Conservation (phyloP, 2,888 invertebrate species). For the Antheraea assamensis region DNA sequence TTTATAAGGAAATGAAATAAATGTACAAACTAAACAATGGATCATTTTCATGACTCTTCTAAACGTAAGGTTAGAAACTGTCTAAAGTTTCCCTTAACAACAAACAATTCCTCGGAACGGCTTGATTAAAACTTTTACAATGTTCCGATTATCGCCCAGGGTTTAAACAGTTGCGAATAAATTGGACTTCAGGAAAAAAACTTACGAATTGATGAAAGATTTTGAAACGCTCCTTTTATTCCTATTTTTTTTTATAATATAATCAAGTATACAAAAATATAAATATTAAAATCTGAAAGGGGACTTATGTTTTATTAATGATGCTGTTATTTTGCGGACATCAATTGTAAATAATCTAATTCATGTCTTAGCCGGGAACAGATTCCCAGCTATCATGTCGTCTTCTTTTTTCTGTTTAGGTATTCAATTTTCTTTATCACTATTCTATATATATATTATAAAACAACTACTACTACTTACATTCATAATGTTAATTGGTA, state of each 20-base stretch:
- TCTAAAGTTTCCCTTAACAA: not conserved
- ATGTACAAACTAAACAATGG: not conserved
- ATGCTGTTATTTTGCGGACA: too few species aligned
- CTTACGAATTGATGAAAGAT: not conserved
- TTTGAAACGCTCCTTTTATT: not conserved
- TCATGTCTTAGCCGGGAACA: too few species aligned
- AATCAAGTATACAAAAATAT: not conserved
- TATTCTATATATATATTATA: too few species aligned
- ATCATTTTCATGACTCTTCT: not conserved
- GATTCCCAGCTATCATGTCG: too few species aligned
- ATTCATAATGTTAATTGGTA: too few species aligned
- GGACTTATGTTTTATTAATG: too few species aligned
- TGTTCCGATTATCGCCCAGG: not conserved
- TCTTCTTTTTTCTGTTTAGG: too few species aligned
- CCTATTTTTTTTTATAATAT: not conserved
- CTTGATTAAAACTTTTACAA: not conserved
- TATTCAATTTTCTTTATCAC: too few species aligned
- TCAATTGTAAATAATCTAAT: too few species aligned
- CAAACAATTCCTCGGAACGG: not conserved
- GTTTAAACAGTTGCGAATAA: not conserved
- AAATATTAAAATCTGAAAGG: too few species aligned
- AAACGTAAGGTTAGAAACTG: not conserved
- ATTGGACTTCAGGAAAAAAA: not conserved
- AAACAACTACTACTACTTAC: too few species aligned
- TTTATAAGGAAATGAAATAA: not conserved